These are phyloP conservation scores for Entomobrya proxima DNA, from an alignment of 2,888 invertebrate species.

Conservation along the genomic window DNA sequence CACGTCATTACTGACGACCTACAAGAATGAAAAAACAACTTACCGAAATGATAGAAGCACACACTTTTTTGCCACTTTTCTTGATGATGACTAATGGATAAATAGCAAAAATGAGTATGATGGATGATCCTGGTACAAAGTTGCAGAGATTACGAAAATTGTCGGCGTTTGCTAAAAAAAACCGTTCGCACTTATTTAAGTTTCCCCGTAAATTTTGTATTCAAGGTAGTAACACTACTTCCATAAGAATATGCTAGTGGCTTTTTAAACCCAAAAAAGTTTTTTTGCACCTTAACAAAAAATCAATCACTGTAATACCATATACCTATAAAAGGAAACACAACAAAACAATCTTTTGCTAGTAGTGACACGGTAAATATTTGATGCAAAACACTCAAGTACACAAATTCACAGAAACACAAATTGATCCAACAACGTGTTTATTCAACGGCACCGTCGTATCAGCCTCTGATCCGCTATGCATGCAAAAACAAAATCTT, in stretches of 20 bases:
- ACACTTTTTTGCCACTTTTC: background rate
- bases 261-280: background rate
- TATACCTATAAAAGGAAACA: background rate
- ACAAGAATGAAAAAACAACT: constrained; percentile 32
- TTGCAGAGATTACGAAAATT: constrained; percentile 12
- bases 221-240: background rate
- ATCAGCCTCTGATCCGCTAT: background rate
- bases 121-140: constrained; percentile 14
- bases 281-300: background rate
- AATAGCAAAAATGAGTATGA: constrained; percentile 14
- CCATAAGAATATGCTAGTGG: background rate
- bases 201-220: background rate
- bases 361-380: constrained; percentile 19
- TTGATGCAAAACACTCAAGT: background rate
- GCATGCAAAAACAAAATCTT: constrained; percentile 3
- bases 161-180: background rate
- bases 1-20: no score
- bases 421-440: constrained; percentile 37
- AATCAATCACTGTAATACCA: background rate
- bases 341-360: constrained; percentile 1
- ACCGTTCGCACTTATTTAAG: background rate
- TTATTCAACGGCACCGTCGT: constrained; percentile 21
- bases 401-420: constrained; percentile 14
- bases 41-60: constrained; percentile 31
- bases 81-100: constrained; percentile 45